Base-by-base conservation (phyloP, 1,140 invertebrate genomes). In the Ladona fulva region DNA sequence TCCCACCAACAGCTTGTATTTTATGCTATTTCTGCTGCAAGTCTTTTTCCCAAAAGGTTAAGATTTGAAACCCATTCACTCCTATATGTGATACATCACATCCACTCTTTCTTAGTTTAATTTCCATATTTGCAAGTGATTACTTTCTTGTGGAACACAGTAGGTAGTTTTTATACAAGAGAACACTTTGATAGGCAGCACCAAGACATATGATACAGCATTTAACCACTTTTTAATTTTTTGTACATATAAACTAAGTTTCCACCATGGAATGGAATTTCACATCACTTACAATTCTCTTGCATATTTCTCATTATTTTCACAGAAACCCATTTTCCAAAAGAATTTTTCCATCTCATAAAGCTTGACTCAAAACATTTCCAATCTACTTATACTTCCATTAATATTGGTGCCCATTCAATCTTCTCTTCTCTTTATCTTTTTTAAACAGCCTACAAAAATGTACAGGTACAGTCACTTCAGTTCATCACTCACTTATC, bases 171-270 rank as follows among this genome's bases (percentile, higher is more conserved):
- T 66, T 16, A 66, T 66, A 66, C 52, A 66, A 66, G 14, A 66
- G 52, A 66, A 66, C 52, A 66, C 52, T 66, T 66, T 22, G n/a
- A 66, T 22, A 66, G 52, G 52, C 52, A 66, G 52, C 52, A 66
- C 52, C 52, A 66, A 66, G 52, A 66, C 52, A 66, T 66, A 66
- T 66, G 16, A 66, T 66, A 66, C 52, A 66, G 52, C 52, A 66
- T 66, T 66, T 66, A 16, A 66, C 52, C 52, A 66, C n/a, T 66
- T 66, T 66, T 22, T 19, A 66, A 66, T 66, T 66, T 66, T 66
- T 66, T 66, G 52, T 66, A 66, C 52, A 66, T 22, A 66, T 66
- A 66, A 37, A 66, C 52, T 66, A 66, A 19, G 52, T 66, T 66
- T 66, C 52, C 52, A 66, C n/a, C 12, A 6, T 66, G 52, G 52